Evolutionary conservation across 2,113 vertebrate species (phyloP).

Genomic region (Protobothrops mucrosquamatus): DNA sequence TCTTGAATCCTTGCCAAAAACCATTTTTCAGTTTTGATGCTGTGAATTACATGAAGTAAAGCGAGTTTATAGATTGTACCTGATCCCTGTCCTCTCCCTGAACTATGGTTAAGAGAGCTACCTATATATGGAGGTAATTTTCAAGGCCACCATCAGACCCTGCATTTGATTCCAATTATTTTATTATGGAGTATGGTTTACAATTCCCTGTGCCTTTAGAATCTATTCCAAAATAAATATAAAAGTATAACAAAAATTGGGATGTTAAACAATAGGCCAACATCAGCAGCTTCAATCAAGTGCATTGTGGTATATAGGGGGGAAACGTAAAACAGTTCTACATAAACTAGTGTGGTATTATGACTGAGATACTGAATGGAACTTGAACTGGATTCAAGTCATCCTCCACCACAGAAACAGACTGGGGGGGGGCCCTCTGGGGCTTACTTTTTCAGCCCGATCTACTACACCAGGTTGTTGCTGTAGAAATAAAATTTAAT

Average conservation of each 20-base stretch:
- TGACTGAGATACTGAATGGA: not conserved
- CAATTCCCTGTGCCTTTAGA: not conserved
- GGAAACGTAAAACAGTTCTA: not conserved
- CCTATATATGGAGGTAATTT: not conserved
- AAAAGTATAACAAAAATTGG: not conserved
- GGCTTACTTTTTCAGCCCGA: not conserved
- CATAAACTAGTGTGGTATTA: not conserved
- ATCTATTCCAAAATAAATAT: not conserved
- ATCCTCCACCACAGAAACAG: not conserved
- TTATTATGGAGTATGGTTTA: not conserved
- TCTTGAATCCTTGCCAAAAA: conserved; percentile 38
- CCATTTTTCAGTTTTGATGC: conserved; percentile 45
- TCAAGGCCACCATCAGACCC: not conserved
- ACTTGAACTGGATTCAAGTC: not conserved
- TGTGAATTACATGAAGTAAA: conserved; percentile 43
- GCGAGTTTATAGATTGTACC: conserved; percentile 28
- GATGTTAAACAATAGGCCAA: not conserved
- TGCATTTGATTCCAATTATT: not conserved
- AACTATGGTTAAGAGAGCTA: conserved; percentile 17
- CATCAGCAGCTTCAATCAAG: not conserved
- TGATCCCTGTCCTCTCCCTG: conserved; percentile 9
- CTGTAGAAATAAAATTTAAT: not conserved
- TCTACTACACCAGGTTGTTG: not conserved
- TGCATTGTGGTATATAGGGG: not conserved
- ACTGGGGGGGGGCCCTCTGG: not conserved